Evolutionary conservation across 2,888 invertebrate genomes (phyloP), one percentile per base, ranked within the genome.

Genomic region (Oscheius onirici): DNA sequence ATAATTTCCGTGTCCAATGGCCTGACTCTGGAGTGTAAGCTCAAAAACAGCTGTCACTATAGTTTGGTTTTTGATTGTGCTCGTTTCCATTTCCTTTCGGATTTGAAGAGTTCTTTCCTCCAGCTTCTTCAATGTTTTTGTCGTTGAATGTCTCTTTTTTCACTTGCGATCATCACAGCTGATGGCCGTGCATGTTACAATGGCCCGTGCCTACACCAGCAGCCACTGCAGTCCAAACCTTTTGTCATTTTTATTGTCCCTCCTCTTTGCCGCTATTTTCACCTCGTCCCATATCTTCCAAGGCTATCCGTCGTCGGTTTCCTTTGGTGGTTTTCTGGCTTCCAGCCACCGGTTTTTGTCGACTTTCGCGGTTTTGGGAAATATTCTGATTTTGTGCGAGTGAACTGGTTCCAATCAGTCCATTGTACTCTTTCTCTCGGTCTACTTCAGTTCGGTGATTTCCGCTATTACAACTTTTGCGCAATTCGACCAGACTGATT

Each of bases 81-180:
- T 34, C 34, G 5, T 34, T 34, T 34, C 34, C 34, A 3, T 34
- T 34, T 3, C 34, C 34, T 34, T 34, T 6, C 13, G 20, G 13
- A 46, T 46, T 15, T 3, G 8, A 3, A 46, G 3, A 17, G 46
- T 46, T 43, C 13, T 8, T 11, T 13, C 46, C 13, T 15, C 51
- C 17, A 20, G 22, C 51, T 11, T 24, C 51, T 22, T 20, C 17
- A 51, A 24, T 20, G 20, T 34, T 51, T 20, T 51, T 24, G 51
- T 20, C 51, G 11, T 51, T 20, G 22, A 22, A 20, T 17, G 46
- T 46, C 46, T 46, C 55, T 55, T 15, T 22, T 34, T 34, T 34
- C 55, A 10, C 13, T 34, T 40, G 22, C 57, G 34, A 57, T 40
- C 17, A 57, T 40, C 57, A 57, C 57, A 57, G 57, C 57, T 57